Percentiles rank a stretch among this genome's conserved stretches.
Conservation (phyloP, 2,888 invertebrate genomes). For the Harpagoxenus sublaevis region DNA sequence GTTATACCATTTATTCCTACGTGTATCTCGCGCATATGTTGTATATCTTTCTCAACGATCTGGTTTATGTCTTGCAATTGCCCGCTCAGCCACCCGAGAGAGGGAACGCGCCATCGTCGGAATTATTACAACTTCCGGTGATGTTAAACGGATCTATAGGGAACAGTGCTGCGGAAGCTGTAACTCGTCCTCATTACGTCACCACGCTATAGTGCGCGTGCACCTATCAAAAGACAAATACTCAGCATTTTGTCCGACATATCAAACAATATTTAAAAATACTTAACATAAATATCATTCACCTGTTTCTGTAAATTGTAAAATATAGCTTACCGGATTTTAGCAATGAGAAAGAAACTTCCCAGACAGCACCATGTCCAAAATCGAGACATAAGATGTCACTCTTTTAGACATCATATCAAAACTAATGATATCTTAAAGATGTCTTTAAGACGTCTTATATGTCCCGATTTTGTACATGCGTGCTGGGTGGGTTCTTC, state of each 20-base stretch:
- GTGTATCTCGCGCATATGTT: neutral
- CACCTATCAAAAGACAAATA: slow-evolving; percentile 53
- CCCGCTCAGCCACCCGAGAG: slow-evolving; percentile 65
- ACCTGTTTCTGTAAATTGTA: neutral
- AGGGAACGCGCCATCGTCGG: slow-evolving; percentile 71
- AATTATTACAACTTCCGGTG: slow-evolving; percentile 83
- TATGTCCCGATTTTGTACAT: too few relatives aligned
- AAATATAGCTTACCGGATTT: neutral
- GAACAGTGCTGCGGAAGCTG: slow-evolving; percentile 76
- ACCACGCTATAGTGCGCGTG: slow-evolving; percentile 64
- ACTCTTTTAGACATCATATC: too few relatives aligned
- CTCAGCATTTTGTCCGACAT: neutral
- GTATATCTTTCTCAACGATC: slow-evolving; percentile 59
- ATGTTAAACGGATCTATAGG: slow-evolving; percentile 80
- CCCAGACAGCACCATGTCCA: neutral
- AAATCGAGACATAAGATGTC: neutral
- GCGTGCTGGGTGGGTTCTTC: too few relatives aligned
- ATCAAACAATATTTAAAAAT: neutral
- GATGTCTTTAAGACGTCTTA: too few relatives aligned
- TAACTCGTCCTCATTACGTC: slow-evolving; percentile 76
- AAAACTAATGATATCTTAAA: too few relatives aligned
- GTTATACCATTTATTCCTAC: slow-evolving; percentile 4
- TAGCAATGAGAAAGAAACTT: neutral
- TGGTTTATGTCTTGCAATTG: slow-evolving; percentile 72
- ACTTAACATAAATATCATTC: neutral